Evolutionary conservation across 2,888 invertebrate species (phyloP), one percentile per base, ranked within the genome.

Genomic region (Drosophila engyochracea): DNA sequence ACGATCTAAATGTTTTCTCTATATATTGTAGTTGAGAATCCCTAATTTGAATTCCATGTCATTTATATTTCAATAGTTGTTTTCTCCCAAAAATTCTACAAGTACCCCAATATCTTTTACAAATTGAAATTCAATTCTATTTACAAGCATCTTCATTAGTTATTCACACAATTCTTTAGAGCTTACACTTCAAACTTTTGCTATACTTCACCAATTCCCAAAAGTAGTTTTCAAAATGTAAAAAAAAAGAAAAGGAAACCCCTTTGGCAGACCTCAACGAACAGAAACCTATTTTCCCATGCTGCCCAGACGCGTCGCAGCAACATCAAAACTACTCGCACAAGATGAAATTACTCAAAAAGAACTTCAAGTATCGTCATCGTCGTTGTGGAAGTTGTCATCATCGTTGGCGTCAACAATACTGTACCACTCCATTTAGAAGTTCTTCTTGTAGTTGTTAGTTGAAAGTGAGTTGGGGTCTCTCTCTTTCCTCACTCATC

Each of bases 261-360:
- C 28, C 35, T 49, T 44, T 12, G 59, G 47, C 59, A 30, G 49
- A 52, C 53, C 35, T 37, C 35, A n/a, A 10, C n/a, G 49, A 33
- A 39, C 33, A 49, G 28, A 53, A 67, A 81, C 64, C 61, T 35
- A 78, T 70, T 81, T 79, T 81, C 84, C 76, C 83, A 83, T 76
- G 80, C 72, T 58, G 19, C 25, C 33, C 63, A 66, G 54, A 1
- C 33, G 80, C 74, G 70, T 66, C 64, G 88, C 79, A 76, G 55
- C 81, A 74, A 81, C 90, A 89, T 89, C 88, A 73, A 72, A 89
- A 87, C 77, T 73, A 77, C 81, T 81, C 63, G 75, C 88, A 79
- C 76, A 83, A 85, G 83, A 83, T 90, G 86, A 85, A 90, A 85
- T 90, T 89, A 90, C 85, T 88, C 68, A 63, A 69, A 70, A 74